A percentile compares a stretch with the other conserved stretches of the same genome.
Evolutionary conservation across 2,888 invertebrate species (phyloP).

Genomic region (Pristionchus mayeri): DNA sequence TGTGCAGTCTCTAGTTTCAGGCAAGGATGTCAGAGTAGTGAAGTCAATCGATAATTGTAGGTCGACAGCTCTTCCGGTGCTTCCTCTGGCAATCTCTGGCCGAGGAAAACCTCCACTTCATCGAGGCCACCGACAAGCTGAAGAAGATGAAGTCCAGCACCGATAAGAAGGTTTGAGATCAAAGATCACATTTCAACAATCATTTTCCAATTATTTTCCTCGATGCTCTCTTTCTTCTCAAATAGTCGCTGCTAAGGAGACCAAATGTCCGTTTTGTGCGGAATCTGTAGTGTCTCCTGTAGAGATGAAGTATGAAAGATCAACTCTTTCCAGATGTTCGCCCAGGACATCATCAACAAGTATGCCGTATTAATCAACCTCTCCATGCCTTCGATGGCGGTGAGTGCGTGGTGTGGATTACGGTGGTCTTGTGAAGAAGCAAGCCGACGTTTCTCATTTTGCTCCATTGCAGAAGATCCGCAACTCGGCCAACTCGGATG

Average conservation of each 20-base stretch:
- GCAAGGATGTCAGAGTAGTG: too few species aligned
- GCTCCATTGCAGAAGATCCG: constrained; percentile 59
- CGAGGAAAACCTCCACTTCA: constrained; percentile 74
- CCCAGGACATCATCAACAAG: constrained; percentile 67
- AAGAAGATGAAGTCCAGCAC: constrained; percentile 70
- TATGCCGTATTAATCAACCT: constrained; percentile 71
- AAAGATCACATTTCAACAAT: not conserved
- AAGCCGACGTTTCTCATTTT: not conserved
- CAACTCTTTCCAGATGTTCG: constrained; percentile 52
- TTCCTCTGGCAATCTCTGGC: constrained; percentile 73
- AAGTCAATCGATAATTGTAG: too few species aligned
- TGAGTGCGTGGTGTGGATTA: constrained; percentile 49
- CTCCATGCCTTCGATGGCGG: constrained; percentile 70
- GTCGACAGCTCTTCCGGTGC: constrained; percentile 72
- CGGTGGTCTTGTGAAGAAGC: not conserved
- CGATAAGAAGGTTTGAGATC: constrained; percentile 61
- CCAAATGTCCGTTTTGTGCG: too few species aligned
- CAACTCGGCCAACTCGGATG: constrained; percentile 64
- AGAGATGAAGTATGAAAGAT: not conserved
- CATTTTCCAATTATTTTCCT: not conserved
- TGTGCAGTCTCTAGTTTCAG: too few species aligned
- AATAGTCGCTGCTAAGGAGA: not conserved
- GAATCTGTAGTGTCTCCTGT: not conserved
- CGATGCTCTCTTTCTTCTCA: not conserved
- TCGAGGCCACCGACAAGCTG: constrained; percentile 71